Evolutionary conservation across 2,888 invertebrate species (phyloP), one percentile per base, ranked within the genome.

Genomic region (Zelleria hepariella): DNA sequence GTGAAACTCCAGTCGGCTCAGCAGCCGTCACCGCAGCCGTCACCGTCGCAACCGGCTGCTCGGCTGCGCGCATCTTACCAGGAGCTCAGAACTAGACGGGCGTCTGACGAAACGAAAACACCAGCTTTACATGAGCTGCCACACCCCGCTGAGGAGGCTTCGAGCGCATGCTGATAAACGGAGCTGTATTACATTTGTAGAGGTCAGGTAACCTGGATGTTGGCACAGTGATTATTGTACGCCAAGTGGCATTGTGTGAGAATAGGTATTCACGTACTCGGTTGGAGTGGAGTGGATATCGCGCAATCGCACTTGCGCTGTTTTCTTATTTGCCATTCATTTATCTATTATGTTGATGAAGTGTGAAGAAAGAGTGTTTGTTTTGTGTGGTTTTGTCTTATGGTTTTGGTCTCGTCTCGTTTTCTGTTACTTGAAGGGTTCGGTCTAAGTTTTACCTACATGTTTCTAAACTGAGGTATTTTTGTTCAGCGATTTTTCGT

Each of bases 51-150:
- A 78, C 78, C 53, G 53, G 59, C 76, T 74, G 79, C 78, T 78
- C 71, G 79, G 74, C 69, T 77, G 75, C 83, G 83, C 86, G 86
- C 86, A 80, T 73, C 70, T 65, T 84, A 86, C 86, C 75, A 86
- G 85, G 86, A 70, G 62, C 63, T 55, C 79, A 87, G 72, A 75
- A 69, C 6, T 8, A 4, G 4, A 57, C n/a, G 69, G 64, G 72
- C 80, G 73, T 57, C 70, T 61, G 60, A 59, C 49, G 60, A 61
- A 61, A 60, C 26, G 52, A 24, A 56, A 57, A 15, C 32, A 27
- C 58, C 53, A 32, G 32, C 8, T 5, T 26, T 18, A 21, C 49
- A 27, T 49, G 25, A 57, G 4, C 55, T 32, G 26, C 55, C 10
- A 10, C 25, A 25, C 57, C 23, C 25, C 57, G 7, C 48, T 48